Base-by-base conservation (phyloP, 23 tunicate genomes). In the Halocynthia aurantium region DNA sequence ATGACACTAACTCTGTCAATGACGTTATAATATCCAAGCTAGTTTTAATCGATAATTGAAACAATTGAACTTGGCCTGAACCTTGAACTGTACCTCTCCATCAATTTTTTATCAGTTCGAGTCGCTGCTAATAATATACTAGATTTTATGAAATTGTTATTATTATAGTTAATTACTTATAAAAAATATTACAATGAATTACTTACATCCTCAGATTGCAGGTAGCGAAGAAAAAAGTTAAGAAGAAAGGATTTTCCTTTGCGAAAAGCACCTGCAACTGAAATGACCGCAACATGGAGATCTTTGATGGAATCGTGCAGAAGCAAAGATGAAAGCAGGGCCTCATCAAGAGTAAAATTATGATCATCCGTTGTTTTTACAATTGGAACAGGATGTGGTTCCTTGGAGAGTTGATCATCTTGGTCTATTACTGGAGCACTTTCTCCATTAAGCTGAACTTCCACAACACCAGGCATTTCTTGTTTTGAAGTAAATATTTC, bases 211-310 rank as follows among this genome's bases (percentile, higher is more conserved):
- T 69, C 69, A 76, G 78, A 76, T 57, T 53, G 53, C 67, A 94
- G 82, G 73, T 88, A 94, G 61, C 95, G 75, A 54, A 94, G 67
- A 51, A 94, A 73, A 66, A 88, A 88, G 56, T 94, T 94, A n/a
- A 94, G 81, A 12, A 94, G 68, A 68, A 94, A 94, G 6, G 99
- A 94, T 78, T 94, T 94, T 73, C 99, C 99, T 77, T 89, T 94
- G 6, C 99, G 81, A 76, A 94, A 94, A 8, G 99, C 99, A 50
- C 99, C 99, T 22, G 96, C 94, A 7, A 94, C 95, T 22, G 99
- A 94, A 9, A 94, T 89, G 20, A 94, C 99, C 57, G 77, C 90
- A 17, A 89, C 91, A 31, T 93, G 98, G 51, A 93, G 63, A 71
- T 93, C 80, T 57, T 49, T 69, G 52, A 87, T 64, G 10, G 77